Conservation (phyloP, 2,888 invertebrate genomes). For the Tanypteryx hageni region DNA sequence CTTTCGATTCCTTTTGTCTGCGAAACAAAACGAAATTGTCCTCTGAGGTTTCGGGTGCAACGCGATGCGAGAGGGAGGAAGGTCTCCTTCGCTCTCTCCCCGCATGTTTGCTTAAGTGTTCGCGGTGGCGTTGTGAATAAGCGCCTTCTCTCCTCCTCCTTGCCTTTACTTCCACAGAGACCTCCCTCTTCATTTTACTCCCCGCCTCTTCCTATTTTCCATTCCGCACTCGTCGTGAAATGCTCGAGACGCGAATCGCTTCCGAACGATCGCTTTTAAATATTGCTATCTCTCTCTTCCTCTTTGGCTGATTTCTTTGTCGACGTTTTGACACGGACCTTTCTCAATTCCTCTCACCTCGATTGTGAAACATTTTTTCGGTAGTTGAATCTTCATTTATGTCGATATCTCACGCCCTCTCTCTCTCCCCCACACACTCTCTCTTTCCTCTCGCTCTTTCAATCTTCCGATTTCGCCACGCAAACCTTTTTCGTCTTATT, state of each 20-base stretch:
- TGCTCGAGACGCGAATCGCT: not conserved
- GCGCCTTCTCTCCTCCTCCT: not conserved
- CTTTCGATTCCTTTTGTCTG: not conserved
- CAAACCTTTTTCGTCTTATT: too few species aligned
- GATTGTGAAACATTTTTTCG: not conserved
- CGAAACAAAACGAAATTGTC: conserved; percentile 28
- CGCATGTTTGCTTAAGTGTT: conserved; percentile 16
- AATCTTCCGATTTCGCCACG: not conserved
- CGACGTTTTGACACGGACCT: not conserved
- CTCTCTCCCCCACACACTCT: not conserved
- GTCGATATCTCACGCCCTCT: not conserved
- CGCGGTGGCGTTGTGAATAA: conserved; percentile 14
- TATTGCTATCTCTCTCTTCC: not conserved
- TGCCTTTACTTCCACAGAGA: not conserved
- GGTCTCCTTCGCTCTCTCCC: not conserved
- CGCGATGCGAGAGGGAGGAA: not conserved
- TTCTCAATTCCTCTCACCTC: too few species aligned
- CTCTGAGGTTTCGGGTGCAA: not conserved
- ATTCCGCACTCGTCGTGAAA: not conserved
- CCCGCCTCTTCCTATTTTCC: too few species aligned
- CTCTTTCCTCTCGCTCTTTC: not conserved
- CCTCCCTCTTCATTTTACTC: not conserved
- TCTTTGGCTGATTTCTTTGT: not conserved
- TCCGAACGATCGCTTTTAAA: conserved; percentile 22
- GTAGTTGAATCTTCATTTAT: not conserved